These are phyloP conservation scores for Drosophila nigrodunni DNA, from an alignment of 1,140 invertebrate species.

Conservation along the genomic window DNA sequence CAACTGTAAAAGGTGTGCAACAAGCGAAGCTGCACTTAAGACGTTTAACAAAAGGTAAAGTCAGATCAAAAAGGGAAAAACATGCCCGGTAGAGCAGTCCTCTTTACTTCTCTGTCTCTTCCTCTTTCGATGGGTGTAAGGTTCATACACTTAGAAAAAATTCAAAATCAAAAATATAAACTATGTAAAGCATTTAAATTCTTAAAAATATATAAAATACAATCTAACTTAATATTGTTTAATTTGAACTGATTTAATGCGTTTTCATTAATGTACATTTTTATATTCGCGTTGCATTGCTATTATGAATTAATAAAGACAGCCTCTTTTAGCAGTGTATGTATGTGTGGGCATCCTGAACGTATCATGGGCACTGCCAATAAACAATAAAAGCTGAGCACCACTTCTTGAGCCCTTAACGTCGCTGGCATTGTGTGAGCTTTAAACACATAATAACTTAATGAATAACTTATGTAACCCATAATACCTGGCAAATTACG, in stretches of 20 bases:
- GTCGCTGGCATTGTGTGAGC: conserved; percentile 50
- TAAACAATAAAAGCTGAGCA: conserved; percentile 63
- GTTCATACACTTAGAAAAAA: too few relatives aligned
- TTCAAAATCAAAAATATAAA: too few relatives aligned
- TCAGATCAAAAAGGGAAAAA: conserved; percentile 35
- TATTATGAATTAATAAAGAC: too few relatives aligned
- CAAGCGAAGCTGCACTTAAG: conserved; percentile 67
- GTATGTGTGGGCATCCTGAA: conserved; percentile 14
- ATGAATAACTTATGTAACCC: conserved; percentile 64
- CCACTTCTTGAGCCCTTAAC: conserved; percentile 39
- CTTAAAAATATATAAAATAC: too few relatives aligned
- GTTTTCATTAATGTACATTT: too few relatives aligned
- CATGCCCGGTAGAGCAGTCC: not conserved
- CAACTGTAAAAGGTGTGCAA: conserved; percentile 55
- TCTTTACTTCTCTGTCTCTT: not conserved
- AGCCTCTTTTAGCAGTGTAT: not conserved
- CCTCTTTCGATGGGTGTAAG: not conserved
- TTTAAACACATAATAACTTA: conserved; percentile 78
- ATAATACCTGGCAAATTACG: conserved; percentile 53
- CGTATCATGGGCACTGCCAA: conserved; percentile 47
- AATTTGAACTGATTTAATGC: too few relatives aligned
- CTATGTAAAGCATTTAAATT: too few relatives aligned
- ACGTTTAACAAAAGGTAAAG: conserved; percentile 63
- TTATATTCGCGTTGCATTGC: too few relatives aligned
- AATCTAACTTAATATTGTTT: too few relatives aligned